A percentile compares a stretch with the other conserved stretches of the same genome.
Conservation (phyloP, 1,140 invertebrate genomes). For the Rhopalosiphum padi region DNA sequence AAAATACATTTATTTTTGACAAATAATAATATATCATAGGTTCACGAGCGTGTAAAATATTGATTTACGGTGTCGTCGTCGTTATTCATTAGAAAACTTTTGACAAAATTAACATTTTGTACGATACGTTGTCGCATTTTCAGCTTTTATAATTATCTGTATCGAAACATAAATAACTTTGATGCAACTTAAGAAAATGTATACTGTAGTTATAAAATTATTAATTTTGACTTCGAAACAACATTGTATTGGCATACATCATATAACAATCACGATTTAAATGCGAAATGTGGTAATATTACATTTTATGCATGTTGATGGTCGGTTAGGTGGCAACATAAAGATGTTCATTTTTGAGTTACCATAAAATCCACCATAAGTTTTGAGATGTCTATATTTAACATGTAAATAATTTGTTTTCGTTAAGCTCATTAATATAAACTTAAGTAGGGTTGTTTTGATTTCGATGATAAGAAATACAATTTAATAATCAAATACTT, state of each 20-base stretch:
- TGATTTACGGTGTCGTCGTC: background rate
- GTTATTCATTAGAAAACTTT: background rate
- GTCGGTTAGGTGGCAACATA: background rate
- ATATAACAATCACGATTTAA: background rate
- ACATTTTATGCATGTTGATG: background rate
- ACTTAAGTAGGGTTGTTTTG: background rate
- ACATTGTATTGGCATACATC: background rate
- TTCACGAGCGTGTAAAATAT: background rate
- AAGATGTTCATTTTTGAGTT: background rate
- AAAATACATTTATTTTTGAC: background rate
- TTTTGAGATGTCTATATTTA: background rate
- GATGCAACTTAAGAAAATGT: background rate
- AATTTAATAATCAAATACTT: background rate
- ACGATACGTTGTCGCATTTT: background rate
- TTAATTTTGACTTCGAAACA: background rate
- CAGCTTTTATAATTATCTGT: background rate
- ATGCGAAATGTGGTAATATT: background rate
- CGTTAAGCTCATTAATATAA: background rate
- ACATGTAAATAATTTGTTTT: background rate
- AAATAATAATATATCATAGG: background rate
- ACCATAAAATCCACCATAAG: background rate
- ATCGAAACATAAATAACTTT: background rate
- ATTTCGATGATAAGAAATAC: background rate
- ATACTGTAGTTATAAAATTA: background rate
- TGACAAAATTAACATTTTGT: background rate